Evolutionary conservation across 2,888 invertebrate species (phyloP).

Genomic region (Catocala nupta): DNA sequence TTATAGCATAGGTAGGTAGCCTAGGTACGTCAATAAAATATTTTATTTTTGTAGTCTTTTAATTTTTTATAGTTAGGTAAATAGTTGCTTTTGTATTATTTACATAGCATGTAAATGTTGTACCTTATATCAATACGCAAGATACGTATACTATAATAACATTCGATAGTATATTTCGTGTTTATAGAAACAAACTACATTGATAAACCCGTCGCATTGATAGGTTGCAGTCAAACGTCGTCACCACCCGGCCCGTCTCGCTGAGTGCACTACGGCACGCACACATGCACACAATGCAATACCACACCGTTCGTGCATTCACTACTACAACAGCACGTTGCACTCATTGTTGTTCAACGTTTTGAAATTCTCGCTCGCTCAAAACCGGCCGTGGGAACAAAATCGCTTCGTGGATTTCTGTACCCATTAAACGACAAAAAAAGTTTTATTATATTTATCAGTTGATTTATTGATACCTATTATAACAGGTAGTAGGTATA

Average conservation of each 20-base stretch:
- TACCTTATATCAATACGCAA: no score
- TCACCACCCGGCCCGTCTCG: slow-evolving; percentile 38
- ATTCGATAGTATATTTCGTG: no score
- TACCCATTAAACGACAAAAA: slow-evolving; percentile 32
- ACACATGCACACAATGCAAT: slow-evolving; percentile 54
- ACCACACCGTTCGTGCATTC: slow-evolving; percentile 55
- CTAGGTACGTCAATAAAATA: no score
- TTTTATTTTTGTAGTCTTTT: no score
- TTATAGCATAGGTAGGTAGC: no score
- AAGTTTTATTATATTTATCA: slow-evolving; percentile 7
- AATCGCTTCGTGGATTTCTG: slow-evolving; percentile 56
- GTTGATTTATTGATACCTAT: slow-evolving; percentile 2
- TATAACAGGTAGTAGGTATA: no score
- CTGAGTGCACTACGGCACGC: slow-evolving; percentile 49
- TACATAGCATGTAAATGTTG: no score
- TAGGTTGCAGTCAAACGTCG: slow-evolving; percentile 41
- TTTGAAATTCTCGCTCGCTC: slow-evolving; percentile 76
- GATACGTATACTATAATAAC: no score
- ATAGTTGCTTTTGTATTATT: no score
- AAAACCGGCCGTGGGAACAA: slow-evolving; percentile 79
- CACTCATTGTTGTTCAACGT: slow-evolving; percentile 82
- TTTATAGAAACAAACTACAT: slow-evolving; percentile 13
- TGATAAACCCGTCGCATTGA: slow-evolving; percentile 43
- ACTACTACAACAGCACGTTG: slow-evolving; percentile 59
- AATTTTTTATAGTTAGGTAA: no score